Percentiles rank a stretch among this genome's conserved stretches.
phyloP scores from a whole-genome alignment of 2,888 invertebrate species.

The Colostygia pectinataria region DNA sequence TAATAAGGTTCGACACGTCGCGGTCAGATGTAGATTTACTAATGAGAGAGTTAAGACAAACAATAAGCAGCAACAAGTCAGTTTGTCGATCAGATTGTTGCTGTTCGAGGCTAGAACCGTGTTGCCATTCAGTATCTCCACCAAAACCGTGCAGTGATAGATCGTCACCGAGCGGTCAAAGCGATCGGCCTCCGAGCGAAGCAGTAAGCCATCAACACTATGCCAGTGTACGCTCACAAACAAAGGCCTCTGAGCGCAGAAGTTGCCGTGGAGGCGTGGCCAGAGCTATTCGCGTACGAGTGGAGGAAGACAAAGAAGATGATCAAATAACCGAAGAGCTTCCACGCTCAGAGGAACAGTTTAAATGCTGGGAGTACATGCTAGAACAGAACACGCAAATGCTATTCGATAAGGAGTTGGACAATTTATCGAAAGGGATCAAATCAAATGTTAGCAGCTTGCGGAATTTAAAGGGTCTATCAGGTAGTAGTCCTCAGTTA shows the following conservation, averaged over 20 bases:
- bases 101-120: constrained; percentile 83
- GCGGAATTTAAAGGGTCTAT: constrained; percentile 84
- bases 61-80: constrained; percentile 85
- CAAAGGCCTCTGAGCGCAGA: constrained; percentile 74
- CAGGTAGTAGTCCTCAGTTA: constrained; percentile 88
- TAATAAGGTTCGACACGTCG: constrained; percentile 88
- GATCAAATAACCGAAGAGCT: constrained; percentile 66
- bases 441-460: constrained; percentile 79
- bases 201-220: constrained; percentile 72
- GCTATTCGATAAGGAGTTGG: constrained; percentile 93
- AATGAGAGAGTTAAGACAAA: constrained; percentile 90
- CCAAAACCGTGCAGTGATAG: constrained; percentile 85
- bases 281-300: constrained; percentile 83
- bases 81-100: constrained; percentile 85
- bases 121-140: constrained; percentile 80
- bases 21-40: constrained; percentile 88
- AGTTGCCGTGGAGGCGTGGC: constrained; percentile 84
- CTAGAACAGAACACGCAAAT: constrained; percentile 94
- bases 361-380: constrained; percentile 97
- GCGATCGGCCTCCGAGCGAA: constrained; percentile 85
- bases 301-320: constrained; percentile 85
- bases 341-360: constrained; percentile 90
- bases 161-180: constrained; percentile 93
- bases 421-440: constrained; percentile 87
- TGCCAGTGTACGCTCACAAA: constrained; percentile 75